Evolutionary conservation across 1,140 invertebrate species (phyloP).

Genomic region (Melanaphis sacchari): DNA sequence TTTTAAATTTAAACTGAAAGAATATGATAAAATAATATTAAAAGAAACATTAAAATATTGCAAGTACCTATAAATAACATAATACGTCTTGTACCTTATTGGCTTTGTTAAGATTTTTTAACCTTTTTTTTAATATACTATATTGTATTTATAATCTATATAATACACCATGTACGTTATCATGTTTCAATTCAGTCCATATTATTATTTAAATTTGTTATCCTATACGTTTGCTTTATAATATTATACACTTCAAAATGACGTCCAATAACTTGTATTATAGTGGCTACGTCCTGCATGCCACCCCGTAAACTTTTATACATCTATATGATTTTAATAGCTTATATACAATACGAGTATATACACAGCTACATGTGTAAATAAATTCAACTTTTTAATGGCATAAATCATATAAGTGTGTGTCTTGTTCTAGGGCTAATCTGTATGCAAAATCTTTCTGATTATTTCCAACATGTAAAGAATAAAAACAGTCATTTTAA

Average conservation of each 20-base stretch:
- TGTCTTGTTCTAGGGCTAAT: no score
- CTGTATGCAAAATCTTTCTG: no score
- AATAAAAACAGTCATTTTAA: no score
- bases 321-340: neutral
- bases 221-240: neutral
- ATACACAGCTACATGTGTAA: neutral
- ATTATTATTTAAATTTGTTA: neutral
- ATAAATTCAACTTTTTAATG: neutral
- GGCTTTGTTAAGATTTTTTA: neutral
- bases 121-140: neutral
- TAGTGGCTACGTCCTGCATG: neutral
- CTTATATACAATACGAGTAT: neutral
- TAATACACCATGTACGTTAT: neutral
- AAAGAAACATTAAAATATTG: neutral
- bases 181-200: neutral
- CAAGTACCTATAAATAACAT: neutral
- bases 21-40: neutral
- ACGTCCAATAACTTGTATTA: neutral
- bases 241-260: neutral
- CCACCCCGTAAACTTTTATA: neutral
- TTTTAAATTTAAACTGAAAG: neutral
- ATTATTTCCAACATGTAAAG: no score
- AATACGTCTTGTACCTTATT: neutral
- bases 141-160: no score
- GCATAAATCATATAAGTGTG: neutral